Evolutionary conservation across 2,113 vertebrate genomes (phyloP).

Genomic region (Oryctolagus cuniculus): mOryCun1.1 NC_091436.1:52825501-52826000

Average conservation of each 20-base stretch:
- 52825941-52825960: too few species aligned
- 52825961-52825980: too few species aligned
- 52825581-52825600: not conserved
- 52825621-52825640: not conserved
- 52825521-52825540: not conserved
- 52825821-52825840: too few species aligned
- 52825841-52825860: too few species aligned
- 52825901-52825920: too few species aligned
- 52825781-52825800: too few species aligned
- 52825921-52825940: too few species aligned
- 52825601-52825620: not conserved
- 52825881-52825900: too few species aligned
- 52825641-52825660: not conserved
- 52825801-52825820: too few species aligned
- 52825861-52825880: too few species aligned
- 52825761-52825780: not conserved
- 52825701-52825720: not conserved
- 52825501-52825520: not conserved
- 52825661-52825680: constrained; percentile 25
- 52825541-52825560: not conserved
- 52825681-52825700: not conserved
- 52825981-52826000: too few species aligned
- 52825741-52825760: not conserved
- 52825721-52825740: not conserved
- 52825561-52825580: not conserved